Evolutionary conservation across 2,888 invertebrate genomes (phyloP).

Genomic region (Drepana falcataria): DNA sequence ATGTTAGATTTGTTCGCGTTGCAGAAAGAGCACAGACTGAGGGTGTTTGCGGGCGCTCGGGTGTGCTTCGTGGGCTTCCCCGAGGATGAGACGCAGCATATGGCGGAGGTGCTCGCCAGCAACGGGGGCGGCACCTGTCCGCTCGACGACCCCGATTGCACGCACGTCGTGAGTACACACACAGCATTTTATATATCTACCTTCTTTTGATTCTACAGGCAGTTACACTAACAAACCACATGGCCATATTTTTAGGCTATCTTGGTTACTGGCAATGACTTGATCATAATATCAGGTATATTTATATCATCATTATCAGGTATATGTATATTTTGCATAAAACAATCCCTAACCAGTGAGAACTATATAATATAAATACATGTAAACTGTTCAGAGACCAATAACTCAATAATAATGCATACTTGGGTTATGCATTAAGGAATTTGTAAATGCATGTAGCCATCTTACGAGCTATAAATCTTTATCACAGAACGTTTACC

Average conservation of each 20-base stretch:
- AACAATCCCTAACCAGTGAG: too few relatives aligned
- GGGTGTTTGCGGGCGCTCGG: conserved; percentile 91
- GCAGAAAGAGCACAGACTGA: conserved; percentile 85
- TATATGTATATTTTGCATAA: too few relatives aligned
- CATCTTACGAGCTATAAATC: conserved; percentile 14
- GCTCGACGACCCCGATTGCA: conserved; percentile 89
- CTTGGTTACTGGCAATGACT: too few relatives aligned
- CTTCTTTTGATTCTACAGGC: too few relatives aligned
- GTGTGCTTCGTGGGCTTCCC: conserved; percentile 95
- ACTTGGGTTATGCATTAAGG: neutral
- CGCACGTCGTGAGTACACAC: conserved; percentile 90
- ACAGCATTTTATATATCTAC: too few relatives aligned
- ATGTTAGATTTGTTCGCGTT: conserved; percentile 18
- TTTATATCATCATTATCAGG: too few relatives aligned
- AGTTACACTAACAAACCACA: too few relatives aligned
- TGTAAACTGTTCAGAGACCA: neutral
- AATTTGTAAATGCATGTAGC: conserved; percentile 8
- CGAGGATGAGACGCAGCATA: conserved; percentile 92
- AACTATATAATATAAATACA: neutral
- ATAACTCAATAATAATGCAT: neutral
- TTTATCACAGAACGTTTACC: conserved; percentile 44
- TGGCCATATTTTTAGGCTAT: too few relatives aligned
- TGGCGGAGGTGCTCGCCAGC: conserved; percentile 91
- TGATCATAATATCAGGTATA: too few relatives aligned
- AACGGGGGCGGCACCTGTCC: conserved; percentile 90